Percentiles rank a stretch among this genome's conserved stretches.
These are phyloP conservation scores for Lepidurus packardi DNA, from an alignment of 1,140 invertebrate species.

Conservation along the genomic window DNA sequence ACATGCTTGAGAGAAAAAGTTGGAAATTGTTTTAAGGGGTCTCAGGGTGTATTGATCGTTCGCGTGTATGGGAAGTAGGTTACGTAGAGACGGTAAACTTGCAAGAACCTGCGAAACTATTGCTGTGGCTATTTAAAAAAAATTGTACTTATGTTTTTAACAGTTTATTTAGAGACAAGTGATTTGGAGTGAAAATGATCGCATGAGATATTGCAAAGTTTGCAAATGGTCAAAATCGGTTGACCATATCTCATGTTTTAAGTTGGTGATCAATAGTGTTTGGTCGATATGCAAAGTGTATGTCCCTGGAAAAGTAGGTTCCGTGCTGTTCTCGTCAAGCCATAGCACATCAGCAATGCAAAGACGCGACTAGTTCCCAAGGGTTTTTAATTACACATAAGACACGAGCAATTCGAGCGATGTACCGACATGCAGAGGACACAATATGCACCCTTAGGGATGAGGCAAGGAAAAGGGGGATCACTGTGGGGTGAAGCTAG, in stretches of 20 bases:
- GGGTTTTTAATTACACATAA: constrained; percentile 22
- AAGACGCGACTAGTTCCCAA: constrained; percentile 3
- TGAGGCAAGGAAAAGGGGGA: neutral
- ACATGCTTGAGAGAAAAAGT: no score
- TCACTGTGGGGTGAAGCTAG: neutral
- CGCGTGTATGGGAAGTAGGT: no score
- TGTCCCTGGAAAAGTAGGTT: neutral
- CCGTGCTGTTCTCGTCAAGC: neutral
- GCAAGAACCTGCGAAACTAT: no score
- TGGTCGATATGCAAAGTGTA: constrained; percentile 10
- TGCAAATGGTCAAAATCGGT: neutral
- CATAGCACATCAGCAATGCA: neutral
- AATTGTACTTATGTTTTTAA: no score
- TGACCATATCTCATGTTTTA: neutral
- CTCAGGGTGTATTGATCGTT: no score
- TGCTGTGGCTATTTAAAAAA: no score
- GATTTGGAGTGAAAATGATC: neutral
- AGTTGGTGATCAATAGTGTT: constrained; percentile 1
- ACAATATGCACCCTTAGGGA: neutral
- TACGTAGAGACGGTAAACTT: no score
- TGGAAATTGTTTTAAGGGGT: no score
- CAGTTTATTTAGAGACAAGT: no score
- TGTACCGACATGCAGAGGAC: constrained; percentile 2
- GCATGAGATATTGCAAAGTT: neutral
- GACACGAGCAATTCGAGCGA: neutral